Conservation (phyloP, 2,888 invertebrate species). For the Germaria angustata region DNA sequence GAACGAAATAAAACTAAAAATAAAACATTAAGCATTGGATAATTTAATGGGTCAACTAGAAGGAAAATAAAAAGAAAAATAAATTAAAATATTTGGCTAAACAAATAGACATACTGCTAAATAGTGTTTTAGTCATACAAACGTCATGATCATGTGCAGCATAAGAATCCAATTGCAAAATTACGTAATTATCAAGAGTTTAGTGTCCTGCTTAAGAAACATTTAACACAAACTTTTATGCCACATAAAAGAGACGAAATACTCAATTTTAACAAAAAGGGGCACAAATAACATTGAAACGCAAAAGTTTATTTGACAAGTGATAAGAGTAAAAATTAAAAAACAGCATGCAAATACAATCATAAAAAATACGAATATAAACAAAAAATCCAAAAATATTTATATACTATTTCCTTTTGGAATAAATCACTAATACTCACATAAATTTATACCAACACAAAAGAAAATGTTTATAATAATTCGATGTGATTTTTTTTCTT, state of each 20-base stretch:
- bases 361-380: not conserved
- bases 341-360: constrained; percentile 33
- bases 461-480: constrained; percentile 43
- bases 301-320: not conserved
- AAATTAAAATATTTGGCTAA: not conserved
- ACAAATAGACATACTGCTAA: not conserved
- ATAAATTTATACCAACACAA: constrained; percentile 71
- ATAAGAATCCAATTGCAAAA: not conserved
- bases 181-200: constrained; percentile 41
- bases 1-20: constrained; percentile 35
- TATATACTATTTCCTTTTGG: constrained; percentile 14
- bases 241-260: not conserved
- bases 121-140: not conserved
- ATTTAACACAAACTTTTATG: constrained; percentile 4
- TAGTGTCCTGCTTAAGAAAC: constrained; percentile 31
- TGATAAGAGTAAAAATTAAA: constrained; percentile 12
- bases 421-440: constrained; percentile 70
- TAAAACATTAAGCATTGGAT: constrained; percentile 38
- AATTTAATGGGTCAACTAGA: constrained; percentile 54
- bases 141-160: not conserved
- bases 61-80: constrained; percentile 16
- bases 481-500: constrained; percentile 12
- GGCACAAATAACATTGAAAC: constrained; percentile 43
- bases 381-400: constrained; percentile 30
- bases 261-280: not conserved